These are phyloP conservation scores for Thelaira solivaga DNA, from an alignment of 2,888 invertebrate species.

Conservation along the genomic window DNA sequence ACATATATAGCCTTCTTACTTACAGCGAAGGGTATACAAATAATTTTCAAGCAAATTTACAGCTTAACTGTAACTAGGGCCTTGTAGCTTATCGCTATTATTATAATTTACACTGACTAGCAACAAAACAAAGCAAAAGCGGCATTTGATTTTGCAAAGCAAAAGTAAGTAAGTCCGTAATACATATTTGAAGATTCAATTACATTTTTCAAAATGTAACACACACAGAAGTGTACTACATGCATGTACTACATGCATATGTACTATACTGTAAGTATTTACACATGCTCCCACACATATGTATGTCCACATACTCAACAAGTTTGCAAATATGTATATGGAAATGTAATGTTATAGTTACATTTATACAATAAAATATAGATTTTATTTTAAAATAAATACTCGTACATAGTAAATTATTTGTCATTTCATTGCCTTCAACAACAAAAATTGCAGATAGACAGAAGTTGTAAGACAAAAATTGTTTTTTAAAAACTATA, in stretches of 20 bases:
- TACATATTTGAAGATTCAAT: constrained; percentile 39
- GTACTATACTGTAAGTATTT: not conserved
- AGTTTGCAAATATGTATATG: not conserved
- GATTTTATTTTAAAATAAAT: not conserved
- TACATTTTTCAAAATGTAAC: constrained; percentile 37
- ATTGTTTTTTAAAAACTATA: not conserved
- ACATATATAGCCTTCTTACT: not conserved
- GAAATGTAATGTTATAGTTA: constrained; percentile 17
- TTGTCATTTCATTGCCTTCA: constrained; percentile 10
- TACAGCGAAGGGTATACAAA: too few relatives aligned
- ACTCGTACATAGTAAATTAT: not conserved
- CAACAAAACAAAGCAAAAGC: constrained; percentile 10
- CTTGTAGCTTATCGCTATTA: not conserved
- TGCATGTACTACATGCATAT: not conserved
- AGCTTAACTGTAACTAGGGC: not conserved
- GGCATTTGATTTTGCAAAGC: constrained; percentile 37
- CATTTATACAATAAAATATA: not conserved
- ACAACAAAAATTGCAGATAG: not conserved
- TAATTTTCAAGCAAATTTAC: not conserved
- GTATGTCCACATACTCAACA: not conserved
- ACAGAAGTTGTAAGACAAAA: too few relatives aligned
- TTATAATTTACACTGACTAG: not conserved
- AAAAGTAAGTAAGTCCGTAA: constrained; percentile 18
- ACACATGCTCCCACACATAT: not conserved
- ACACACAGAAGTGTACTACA: not conserved